Conservation (phyloP, 1,140 invertebrate species). For the Wasmannia auropunctata region DNA sequence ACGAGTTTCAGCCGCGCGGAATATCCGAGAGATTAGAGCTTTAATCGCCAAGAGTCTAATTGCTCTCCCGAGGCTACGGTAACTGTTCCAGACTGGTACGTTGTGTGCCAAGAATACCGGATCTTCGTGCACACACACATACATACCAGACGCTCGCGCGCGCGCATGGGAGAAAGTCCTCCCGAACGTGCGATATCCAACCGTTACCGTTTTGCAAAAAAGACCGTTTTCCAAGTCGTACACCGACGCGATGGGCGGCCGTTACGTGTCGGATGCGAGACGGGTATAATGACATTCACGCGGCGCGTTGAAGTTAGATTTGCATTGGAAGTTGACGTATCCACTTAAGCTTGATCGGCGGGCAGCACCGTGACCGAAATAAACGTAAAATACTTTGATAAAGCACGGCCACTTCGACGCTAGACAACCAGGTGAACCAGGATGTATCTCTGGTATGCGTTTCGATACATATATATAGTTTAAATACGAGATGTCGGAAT, state of each 20-base stretch:
- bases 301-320: neutral
- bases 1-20: constrained; percentile 56
- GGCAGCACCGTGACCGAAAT: neutral
- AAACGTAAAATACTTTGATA: constrained; percentile 33
- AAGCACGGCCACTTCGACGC: neutral
- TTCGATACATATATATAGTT: neutral
- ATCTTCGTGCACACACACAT: constrained; percentile 44
- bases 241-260: neutral
- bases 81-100: constrained; percentile 59
- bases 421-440: neutral
- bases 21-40: constrained; percentile 55
- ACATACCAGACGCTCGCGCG: neutral
- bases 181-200: constrained; percentile 48
- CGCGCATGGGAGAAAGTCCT: constrained; percentile 53
- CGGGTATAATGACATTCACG: constrained; percentile 22
- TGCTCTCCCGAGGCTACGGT: constrained; percentile 25
- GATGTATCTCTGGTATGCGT: neutral
- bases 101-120: constrained; percentile 49
- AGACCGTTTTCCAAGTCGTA: neutral
- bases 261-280: neutral
- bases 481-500: neutral
- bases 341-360: neutral
- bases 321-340: neutral
- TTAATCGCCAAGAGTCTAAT: constrained; percentile 57
- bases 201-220: constrained; percentile 46